Evolutionary conservation across 2,888 invertebrate species (phyloP), one percentile per base, ranked within the genome.

Genomic region (Nomada fucata): DNA sequence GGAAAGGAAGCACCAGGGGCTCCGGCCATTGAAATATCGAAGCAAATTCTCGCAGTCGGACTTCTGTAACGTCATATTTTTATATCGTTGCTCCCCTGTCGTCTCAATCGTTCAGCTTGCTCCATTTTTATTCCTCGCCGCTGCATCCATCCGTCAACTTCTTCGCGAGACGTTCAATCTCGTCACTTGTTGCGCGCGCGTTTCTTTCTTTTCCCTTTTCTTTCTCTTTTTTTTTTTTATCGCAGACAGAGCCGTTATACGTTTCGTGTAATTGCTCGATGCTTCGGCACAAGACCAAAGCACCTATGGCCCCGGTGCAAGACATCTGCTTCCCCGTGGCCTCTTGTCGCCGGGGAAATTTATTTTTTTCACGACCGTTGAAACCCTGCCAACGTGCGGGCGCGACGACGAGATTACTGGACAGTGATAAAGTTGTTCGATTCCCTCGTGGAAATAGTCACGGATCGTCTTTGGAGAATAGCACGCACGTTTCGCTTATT

Each of bases 351-450:
- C 26, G 61, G 74, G 57, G 70, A 65, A 85, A 72, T 86, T 77
- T 70, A 68, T 76, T 79, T 72, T 64, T 76, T 74, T 59, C 79
- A n/a, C 57, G 59, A n/a, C 47, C 67, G 79, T 84, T 88, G 75
- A 79, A 75, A 69, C 78, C 53, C 29, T 88, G 87, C 83, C 88
- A 87, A 78, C 78, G 47, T 80, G 70, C 80, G 65, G 52, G 3
- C 63, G 59, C 57, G 70, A 86, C 84, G 74, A 71, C 76, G 50
- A 53, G 52, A 13, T 20, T 5, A 61, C 29, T 7, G 29, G 5
- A 7, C 29, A 53, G 52, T 64, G 73, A 68, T 76, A 47, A 78
- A 47, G 13, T 61, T 29, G 55, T 73, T 47, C 47, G 57, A 74
- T 65, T 53, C 47, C 50, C 63, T 42, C 44, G 18, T 55, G 10